These are phyloP conservation scores for Sebastes steindachneri DNA, from an alignment of 2,797 vertebrate genomes.

Conservation along the genomic window DNA sequence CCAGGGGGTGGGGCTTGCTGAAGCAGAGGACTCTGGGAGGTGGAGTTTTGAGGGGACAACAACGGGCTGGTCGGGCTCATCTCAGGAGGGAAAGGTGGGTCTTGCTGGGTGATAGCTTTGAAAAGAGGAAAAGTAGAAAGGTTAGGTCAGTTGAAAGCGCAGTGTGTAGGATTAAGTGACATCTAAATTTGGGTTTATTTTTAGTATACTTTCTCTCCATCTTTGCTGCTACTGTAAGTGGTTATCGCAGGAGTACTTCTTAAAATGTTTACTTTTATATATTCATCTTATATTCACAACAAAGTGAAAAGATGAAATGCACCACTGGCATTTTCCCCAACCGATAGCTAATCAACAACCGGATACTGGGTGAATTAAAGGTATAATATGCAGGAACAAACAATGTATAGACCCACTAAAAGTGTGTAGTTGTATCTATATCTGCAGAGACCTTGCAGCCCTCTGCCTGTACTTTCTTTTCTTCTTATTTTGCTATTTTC, in stretches of 20 bases:
- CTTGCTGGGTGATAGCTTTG: constrained; percentile 89
- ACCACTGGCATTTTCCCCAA: too few relatives aligned
- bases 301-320: not conserved
- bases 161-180: too few relatives aligned
- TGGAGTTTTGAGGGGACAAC: constrained; percentile 91
- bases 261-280: not conserved
- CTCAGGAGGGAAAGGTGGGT: constrained; percentile 88
- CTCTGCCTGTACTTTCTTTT: too few relatives aligned
- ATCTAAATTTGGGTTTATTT: too few relatives aligned
- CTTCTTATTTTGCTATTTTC: too few relatives aligned
- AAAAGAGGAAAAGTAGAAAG: not conserved
- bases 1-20: constrained; percentile 89
- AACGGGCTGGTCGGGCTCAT: constrained; percentile 92
- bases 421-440: too few relatives aligned
- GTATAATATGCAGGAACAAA: too few relatives aligned
- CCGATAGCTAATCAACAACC: too few relatives aligned
- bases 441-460: too few relatives aligned
- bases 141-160: not conserved
- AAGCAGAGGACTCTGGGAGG: constrained; percentile 91
- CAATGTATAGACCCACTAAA: too few relatives aligned
- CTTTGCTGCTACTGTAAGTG: not conserved
- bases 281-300: not conserved
- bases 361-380: too few relatives aligned
- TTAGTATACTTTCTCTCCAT: too few relatives aligned
- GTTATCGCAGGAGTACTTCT: not conserved